Conservation (phyloP, 2,113 vertebrate species). For the Nymphicus hollandicus region DNA sequence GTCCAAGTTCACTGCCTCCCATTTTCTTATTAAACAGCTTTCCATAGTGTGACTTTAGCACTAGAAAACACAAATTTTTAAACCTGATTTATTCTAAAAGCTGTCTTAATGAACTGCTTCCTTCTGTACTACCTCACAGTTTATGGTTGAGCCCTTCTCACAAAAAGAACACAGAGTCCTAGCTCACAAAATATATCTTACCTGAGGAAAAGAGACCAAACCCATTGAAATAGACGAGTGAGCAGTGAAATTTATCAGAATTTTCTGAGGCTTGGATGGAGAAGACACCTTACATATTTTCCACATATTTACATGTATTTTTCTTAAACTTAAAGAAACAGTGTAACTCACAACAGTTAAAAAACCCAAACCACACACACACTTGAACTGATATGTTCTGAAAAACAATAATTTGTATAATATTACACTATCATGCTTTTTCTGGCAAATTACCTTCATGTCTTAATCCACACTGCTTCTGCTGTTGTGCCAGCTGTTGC, state of each 20-base stretch:
- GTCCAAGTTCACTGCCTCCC: background rate
- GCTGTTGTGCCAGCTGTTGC: slow-evolving; percentile 66
- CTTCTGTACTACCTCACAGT: background rate
- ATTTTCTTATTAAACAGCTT: background rate
- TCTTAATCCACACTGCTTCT: slow-evolving; percentile 50
- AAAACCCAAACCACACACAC: background rate
- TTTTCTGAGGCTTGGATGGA: background rate
- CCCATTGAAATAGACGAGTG: background rate
- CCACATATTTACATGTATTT: background rate
- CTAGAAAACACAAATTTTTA: background rate
- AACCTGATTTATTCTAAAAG: background rate
- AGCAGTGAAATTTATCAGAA: background rate
- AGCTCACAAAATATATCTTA: background rate
- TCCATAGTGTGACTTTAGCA: background rate
- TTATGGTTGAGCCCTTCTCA: background rate
- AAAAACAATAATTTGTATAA: background rate
- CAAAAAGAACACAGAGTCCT: background rate
- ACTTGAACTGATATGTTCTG: background rate
- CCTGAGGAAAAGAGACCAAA: background rate
- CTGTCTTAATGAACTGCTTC: background rate
- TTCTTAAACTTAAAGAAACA: background rate
- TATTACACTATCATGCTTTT: background rate
- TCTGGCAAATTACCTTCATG: slow-evolving; percentile 50
- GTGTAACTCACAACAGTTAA: background rate
- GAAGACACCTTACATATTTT: background rate